Base-by-base conservation (phyloP, 2,888 invertebrate species). In the Platycheirus albimanus region DNA sequence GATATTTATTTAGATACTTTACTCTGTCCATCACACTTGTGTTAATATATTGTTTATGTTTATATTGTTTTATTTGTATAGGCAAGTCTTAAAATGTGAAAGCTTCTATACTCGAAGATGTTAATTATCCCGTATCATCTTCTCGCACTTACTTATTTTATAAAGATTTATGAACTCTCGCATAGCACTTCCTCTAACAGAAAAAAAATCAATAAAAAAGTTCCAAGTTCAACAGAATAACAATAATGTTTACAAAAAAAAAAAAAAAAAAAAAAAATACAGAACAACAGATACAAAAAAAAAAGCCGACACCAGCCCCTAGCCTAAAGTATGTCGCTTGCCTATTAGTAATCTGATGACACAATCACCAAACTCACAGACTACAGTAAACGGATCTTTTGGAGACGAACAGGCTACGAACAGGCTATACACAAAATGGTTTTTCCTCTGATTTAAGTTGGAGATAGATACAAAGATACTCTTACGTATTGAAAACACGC, bases 151-250 rank as follows among this genome's bases (percentile, higher is more conserved):
- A 15, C 52, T 19, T 43, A 7, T n/a, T n/a, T n/a, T 64, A 15
- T 41, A 33, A 58, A 43, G 78, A 20, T 69, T 75, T 69, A 69
- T 80, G 38, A 64, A 43, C 15, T 33, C 47, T 52, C 33, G 36
- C n/a, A n/a, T n/a, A n/a, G 15, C 45, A 51, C 49, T 83, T 72
- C 77, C 67, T 38, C 41, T 49, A 56, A 67, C 5, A 4, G 54
- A 49, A 49, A 61, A 66, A 70, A 63, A 72, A 78, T 64, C 69
- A 74, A 83, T 83, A 78, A 69, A 78, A 41, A 51, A 43, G 41
- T 52, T 63, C 13, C 63, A 78, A 83, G 83, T 78, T 83, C 83
- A 74, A 83, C 78, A 47, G 51, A 64, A 58, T 13, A 64, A 70
- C 10, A 15, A n/a, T 56, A 36, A 74, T 47, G 51, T 15, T 38